phyloP scores from a whole-genome alignment of 2,888 invertebrate genomes.

The Pandemis corylana region DNA sequence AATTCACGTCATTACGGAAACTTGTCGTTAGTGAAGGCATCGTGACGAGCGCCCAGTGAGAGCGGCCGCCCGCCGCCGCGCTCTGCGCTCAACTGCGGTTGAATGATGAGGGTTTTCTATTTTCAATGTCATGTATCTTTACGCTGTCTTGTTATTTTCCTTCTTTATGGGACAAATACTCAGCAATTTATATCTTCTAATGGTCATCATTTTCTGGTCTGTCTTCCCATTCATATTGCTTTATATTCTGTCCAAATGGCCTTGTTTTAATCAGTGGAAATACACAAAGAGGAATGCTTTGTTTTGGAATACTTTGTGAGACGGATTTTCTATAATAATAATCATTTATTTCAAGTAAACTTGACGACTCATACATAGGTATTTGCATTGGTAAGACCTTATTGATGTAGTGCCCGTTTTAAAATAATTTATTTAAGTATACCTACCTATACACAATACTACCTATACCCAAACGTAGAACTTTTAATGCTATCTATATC shows the following conservation, averaged over 20 bases:
- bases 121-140: conserved; percentile 59
- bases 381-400: no score
- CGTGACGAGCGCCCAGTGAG: conserved; percentile 48
- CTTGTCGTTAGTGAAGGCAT: conserved; percentile 40
- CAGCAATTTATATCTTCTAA: conserved; percentile 34
- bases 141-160: conserved; percentile 40
- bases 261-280: conserved; percentile 7
- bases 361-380: no score
- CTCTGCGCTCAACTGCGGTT: conserved; percentile 72
- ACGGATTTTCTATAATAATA: neutral
- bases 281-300: neutral
- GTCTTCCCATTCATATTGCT: conserved; percentile 5
- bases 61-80: conserved; percentile 68
- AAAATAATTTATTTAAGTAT: neutral
- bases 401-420: no score
- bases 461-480: no score
- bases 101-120: conserved; percentile 63
- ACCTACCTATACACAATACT: neutral
- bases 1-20: conserved; percentile 26
- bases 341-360: neutral
- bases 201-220: conserved; percentile 29
- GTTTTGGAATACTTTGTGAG: neutral
- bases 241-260: conserved; percentile 1
- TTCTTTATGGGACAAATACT: conserved; percentile 42
- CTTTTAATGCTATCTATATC: neutral